phyloP scores from a whole-genome alignment of 2,113 vertebrate genomes.

The Plectropomus leopardus region DNA sequence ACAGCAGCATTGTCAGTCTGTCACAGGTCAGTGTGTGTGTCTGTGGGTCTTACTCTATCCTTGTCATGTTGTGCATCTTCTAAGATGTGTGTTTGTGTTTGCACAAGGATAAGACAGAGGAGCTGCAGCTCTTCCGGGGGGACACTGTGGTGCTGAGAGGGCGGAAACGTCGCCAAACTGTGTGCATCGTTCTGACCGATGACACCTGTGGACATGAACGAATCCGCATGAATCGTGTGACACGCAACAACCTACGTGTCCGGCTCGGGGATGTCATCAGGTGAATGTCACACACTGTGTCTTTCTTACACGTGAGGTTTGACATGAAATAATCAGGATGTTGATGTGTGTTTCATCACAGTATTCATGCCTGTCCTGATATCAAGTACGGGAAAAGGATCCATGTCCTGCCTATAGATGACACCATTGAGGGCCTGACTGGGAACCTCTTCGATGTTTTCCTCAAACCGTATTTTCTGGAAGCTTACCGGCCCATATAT shows the following conservation, averaged over 20 bases:
- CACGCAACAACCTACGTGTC: constrained; percentile 95
- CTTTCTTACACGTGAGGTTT: not conserved
- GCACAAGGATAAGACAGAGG: constrained; percentile 93
- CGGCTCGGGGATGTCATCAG: constrained; percentile 97
- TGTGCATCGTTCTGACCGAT: constrained; percentile 95
- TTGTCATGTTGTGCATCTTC: not conserved
- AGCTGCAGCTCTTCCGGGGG: constrained; percentile 95
- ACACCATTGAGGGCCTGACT: constrained; percentile 95
- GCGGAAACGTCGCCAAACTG: constrained; percentile 94
- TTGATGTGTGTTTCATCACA: constrained; percentile 63
- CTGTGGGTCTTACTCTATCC: not conserved
- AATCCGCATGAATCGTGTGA: constrained; percentile 95
- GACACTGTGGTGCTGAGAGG: constrained; percentile 95
- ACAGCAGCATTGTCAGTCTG: constrained; percentile 86
- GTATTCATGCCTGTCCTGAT: constrained; percentile 96
- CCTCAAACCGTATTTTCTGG: constrained; percentile 96
- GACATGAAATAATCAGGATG: not conserved
- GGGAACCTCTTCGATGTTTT: constrained; percentile 98
- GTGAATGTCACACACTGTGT: constrained; percentile 69
- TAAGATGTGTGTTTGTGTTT: constrained; percentile 12
- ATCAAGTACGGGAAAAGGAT: constrained; percentile 97
- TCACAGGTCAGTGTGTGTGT: constrained; percentile 75
- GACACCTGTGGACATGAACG: constrained; percentile 94
- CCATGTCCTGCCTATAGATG: constrained; percentile 95
- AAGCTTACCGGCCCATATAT: constrained; percentile 95